Conservation (phyloP, 1,140 invertebrate genomes). For the Orussus abietinus region DNA sequence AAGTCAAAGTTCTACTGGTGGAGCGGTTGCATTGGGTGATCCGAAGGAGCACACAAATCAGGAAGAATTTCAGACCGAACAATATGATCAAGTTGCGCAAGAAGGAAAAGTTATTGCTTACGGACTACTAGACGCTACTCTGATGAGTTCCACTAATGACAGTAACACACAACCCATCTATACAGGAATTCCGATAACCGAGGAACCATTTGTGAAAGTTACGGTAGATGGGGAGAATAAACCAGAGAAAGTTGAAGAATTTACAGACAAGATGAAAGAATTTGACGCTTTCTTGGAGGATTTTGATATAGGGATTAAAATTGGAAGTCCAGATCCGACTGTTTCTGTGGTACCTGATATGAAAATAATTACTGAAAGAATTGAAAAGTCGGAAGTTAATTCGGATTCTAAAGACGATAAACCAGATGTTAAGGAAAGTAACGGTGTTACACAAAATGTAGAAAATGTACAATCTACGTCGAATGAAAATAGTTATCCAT, state of each 20-base stretch:
- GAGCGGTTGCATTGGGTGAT: neutral
- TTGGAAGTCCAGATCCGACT: constrained; percentile 8
- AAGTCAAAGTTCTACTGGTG: constrained; percentile 12
- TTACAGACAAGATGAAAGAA: constrained; percentile 40
- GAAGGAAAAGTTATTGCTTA: constrained; percentile 31
- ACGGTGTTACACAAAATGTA: no score
- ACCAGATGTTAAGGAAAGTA: no score
- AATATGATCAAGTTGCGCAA: constrained; percentile 36
- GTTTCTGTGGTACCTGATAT: constrained; percentile 17
- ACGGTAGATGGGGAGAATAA: constrained; percentile 15
- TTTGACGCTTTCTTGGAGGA: constrained; percentile 46
- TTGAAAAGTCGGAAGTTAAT: no score
- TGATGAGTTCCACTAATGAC: no score
- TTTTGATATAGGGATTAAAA: constrained; percentile 35
- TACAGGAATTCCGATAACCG: constrained; percentile 23
- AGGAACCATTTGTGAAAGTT: constrained; percentile 22
- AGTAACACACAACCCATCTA: no score
- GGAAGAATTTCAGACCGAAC: constrained; percentile 21
- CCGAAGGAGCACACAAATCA: neutral
- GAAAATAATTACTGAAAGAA: no score
- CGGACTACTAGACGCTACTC: no score
- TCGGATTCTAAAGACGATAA: no score
- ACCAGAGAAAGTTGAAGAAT: constrained; percentile 19
- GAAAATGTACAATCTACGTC: no score
- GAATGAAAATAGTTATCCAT: no score